Percentiles rank a stretch among this genome's conserved stretches.
These are phyloP conservation scores for Brachyptera putata DNA, from an alignment of 2,888 invertebrate genomes.

Conservation along the genomic window DNA sequence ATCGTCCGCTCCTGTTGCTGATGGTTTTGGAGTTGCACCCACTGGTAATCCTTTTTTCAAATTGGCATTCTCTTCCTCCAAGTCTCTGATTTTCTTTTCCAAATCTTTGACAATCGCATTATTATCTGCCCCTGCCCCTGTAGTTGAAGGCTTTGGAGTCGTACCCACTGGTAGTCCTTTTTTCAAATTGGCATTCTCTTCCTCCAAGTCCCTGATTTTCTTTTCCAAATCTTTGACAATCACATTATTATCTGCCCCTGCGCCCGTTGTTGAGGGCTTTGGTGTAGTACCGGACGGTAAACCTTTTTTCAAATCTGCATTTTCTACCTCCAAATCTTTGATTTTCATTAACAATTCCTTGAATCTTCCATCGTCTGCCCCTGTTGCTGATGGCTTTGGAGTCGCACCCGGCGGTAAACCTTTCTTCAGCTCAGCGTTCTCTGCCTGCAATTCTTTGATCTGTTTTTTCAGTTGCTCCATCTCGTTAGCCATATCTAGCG, in stretches of 20 bases:
- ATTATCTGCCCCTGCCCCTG: neutral
- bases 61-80: neutral
- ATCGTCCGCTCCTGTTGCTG: neutral
- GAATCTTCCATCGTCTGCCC: too few relatives aligned
- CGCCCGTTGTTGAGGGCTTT: too few relatives aligned
- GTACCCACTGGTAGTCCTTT: too few relatives aligned
- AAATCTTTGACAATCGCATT: too few relatives aligned
- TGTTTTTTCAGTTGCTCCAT: neutral
- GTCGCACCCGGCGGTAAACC: too few relatives aligned
- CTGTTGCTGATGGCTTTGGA: too few relatives aligned
- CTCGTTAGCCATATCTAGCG: neutral
- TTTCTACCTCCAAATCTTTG: neutral
- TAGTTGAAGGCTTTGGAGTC: neutral
- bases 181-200: neutral
- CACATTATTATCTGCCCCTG: too few relatives aligned
- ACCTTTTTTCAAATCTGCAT: neutral
- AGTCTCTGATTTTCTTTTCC: neutral
- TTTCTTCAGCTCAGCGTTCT: neutral
- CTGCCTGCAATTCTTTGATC: neutral
- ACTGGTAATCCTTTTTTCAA: neutral
- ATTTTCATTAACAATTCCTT: neutral
- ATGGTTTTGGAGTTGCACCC: neutral
- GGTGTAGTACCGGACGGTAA: neutral
- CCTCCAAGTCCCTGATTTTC: neutral
- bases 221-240: neutral